phyloP scores from a whole-genome alignment of 2,797 vertebrate genomes.

The Lacerta bilineata region DNA sequence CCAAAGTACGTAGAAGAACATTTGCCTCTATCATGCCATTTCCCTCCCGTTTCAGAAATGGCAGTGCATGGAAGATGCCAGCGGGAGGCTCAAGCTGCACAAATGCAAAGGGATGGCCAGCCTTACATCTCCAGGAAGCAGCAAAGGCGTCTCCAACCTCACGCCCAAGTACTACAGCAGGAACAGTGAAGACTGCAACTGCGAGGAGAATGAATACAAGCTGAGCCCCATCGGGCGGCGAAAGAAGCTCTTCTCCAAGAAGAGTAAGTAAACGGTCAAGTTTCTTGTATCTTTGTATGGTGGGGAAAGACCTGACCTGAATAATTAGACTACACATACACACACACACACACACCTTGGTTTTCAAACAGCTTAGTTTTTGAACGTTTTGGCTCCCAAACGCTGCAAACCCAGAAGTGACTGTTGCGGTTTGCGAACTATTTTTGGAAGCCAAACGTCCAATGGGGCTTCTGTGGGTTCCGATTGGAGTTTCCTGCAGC shows the following conservation, averaged over 20 bases:
- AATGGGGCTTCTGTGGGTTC: too few relatives aligned
- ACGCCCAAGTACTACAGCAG: constrained; percentile 85
- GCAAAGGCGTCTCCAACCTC: constrained; percentile 83
- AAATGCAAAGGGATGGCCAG: constrained; percentile 88
- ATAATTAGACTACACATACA: not conserved
- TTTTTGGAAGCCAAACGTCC: too few relatives aligned
- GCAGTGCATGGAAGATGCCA: constrained; percentile 94
- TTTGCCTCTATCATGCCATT: not conserved
- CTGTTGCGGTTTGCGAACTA: too few relatives aligned
- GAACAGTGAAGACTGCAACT: constrained; percentile 81
- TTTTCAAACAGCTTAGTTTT: too few relatives aligned
- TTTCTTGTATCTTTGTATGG: not conserved
- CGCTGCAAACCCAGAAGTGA: too few relatives aligned
- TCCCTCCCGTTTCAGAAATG: constrained; percentile 85
- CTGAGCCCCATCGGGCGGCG: constrained; percentile 82
- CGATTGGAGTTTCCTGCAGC: too few relatives aligned
- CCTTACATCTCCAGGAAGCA: constrained; percentile 79
- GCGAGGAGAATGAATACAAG: constrained; percentile 81
- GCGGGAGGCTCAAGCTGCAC: constrained; percentile 90
- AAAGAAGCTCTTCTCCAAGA: constrained; percentile 88
- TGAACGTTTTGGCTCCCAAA: too few relatives aligned
- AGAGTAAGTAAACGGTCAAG: constrained; percentile 84
- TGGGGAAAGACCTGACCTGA: not conserved
- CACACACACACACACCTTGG: too few relatives aligned
- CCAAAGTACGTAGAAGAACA: not conserved